Evolutionary conservation across 2,113 vertebrate species (phyloP).

Genomic region (Noctilio leporinus): DNA sequence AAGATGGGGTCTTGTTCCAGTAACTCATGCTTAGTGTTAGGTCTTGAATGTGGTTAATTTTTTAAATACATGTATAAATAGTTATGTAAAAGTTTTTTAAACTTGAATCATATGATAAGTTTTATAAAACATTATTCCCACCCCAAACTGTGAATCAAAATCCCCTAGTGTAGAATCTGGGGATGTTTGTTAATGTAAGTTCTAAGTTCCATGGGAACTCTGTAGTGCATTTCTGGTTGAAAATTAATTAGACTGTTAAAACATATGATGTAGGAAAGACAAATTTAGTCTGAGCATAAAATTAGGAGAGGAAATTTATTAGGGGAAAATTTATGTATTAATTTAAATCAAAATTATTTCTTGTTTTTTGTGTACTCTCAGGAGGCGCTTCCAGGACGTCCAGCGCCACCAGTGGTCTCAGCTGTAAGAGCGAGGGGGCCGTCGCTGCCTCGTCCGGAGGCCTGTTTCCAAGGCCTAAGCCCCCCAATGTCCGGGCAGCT

Average conservation of each 20-base stretch:
- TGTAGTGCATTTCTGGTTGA: background rate
- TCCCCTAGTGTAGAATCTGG: background rate
- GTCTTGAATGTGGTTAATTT: background rate
- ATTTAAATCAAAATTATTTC: background rate
- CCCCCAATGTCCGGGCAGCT: slow-evolving; percentile 76
- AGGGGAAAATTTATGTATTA: background rate
- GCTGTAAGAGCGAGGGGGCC: slow-evolving; percentile 76
- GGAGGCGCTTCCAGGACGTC: slow-evolving; percentile 78
- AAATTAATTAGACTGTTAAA: background rate
- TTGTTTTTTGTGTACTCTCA: slow-evolving; percentile 64
- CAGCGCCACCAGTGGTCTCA: slow-evolving; percentile 73
- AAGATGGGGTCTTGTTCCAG: background rate
- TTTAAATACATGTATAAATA: background rate
- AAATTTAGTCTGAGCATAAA: background rate
- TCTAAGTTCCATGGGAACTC: background rate
- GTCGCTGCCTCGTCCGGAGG: slow-evolving; percentile 59
- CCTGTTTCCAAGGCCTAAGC: slow-evolving; percentile 75
- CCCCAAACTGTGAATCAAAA: background rate
- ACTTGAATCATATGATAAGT: background rate
- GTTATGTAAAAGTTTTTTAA: background rate
- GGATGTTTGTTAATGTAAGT: background rate
- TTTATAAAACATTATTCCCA: background rate
- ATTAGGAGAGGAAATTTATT: background rate
- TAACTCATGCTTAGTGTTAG: background rate
- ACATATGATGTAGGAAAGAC: background rate